Conservation (phyloP, 37 sponge, comb jelly and placozoan species). For the Hexactinellida sp. region DNA sequence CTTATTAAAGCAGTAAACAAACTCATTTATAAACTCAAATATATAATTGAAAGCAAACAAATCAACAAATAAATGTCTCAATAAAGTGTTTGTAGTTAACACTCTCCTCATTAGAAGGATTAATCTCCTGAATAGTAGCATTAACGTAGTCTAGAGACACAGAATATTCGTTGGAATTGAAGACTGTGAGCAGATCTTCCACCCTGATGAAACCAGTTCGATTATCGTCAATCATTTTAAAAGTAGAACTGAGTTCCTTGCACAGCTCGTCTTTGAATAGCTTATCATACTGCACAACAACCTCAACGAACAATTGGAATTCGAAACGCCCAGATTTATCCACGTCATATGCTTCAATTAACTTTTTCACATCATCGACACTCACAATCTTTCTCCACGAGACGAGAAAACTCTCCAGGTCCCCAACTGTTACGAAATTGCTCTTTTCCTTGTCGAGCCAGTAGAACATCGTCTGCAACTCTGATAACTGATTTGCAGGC, state of each 20-base stretch:
- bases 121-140: neutral
- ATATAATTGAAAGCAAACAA: neutral
- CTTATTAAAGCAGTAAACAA: too few relatives aligned
- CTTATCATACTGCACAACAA: neutral
- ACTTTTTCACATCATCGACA: neutral
- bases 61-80: neutral
- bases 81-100: neutral
- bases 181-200: neutral
- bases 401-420: neutral
- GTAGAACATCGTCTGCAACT: neutral
- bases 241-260: neutral
- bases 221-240: neutral
- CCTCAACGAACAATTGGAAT: neutral
- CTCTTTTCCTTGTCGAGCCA: neutral
- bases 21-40: too few relatives aligned
- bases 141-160: neutral
- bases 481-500: neutral
- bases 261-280: neutral
- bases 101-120: neutral
- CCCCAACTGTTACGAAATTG: neutral
- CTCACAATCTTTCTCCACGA: neutral
- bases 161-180: neutral
- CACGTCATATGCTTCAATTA: neutral
- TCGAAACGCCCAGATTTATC: neutral
- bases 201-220: neutral